Percentiles rank a stretch among this genome's conserved stretches.
Evolutionary conservation across 2,113 vertebrate species (phyloP).

Genomic region (Origma solitaria): DNA sequence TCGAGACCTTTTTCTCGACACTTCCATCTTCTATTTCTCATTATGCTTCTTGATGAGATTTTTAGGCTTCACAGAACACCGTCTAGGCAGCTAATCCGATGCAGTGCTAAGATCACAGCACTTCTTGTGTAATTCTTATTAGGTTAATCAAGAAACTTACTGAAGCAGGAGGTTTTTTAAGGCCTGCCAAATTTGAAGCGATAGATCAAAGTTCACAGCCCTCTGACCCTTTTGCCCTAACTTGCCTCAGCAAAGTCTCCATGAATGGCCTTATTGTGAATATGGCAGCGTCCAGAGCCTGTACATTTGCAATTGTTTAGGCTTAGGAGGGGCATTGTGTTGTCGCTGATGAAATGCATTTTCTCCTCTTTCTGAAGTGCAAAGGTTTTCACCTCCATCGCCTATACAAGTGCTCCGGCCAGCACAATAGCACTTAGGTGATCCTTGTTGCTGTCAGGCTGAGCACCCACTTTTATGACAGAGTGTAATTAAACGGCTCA

Average conservation of each 20-base stretch:
- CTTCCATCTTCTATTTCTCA: conserved; percentile 46
- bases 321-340: conserved; percentile 35
- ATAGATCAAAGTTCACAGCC: conserved; percentile 68
- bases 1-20: background rate
- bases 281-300: background rate
- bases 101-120: conserved; percentile 43
- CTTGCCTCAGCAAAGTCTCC: background rate
- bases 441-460: conserved; percentile 49
- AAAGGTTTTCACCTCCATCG: conserved; percentile 23
- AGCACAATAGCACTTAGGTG: conserved; percentile 53
- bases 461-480: conserved; percentile 34
- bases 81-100: conserved; percentile 44
- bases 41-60: conserved; percentile 46
- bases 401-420: background rate
- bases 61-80: conserved; percentile 42
- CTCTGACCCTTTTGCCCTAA: conserved; percentile 47
- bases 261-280: conserved; percentile 60
- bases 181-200: conserved; percentile 55
- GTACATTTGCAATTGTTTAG: conserved; percentile 59
- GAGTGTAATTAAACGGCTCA: conserved; percentile 68
- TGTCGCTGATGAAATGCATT: conserved; percentile 45
- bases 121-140: conserved; percentile 57
- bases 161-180: conserved; percentile 65
- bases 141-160: conserved; percentile 65
- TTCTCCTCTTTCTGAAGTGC: conserved; percentile 14